Evolutionary conservation across 1,140 invertebrate species (phyloP), one percentile per base, ranked within the genome.

Genomic region (Conus betulinus): DNA sequence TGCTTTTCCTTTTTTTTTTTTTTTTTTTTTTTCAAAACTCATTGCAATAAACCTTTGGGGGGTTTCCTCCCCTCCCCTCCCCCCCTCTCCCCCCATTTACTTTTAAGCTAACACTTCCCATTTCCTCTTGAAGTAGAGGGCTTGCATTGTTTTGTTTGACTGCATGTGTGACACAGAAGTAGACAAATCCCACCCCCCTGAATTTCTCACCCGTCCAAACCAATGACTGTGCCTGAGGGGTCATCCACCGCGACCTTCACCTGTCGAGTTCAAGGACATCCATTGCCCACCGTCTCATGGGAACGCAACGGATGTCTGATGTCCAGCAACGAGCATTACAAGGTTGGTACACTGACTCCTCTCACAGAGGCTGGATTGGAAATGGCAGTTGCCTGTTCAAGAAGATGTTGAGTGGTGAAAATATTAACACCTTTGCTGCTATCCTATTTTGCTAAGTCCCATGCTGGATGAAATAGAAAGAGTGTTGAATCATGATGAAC

Each of bases 251-350:
- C 87, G 23, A 92, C 84, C 17, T 90, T 93, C 39, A 90, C 63
- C 17, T 93, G 92, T 81, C 57, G 90, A 87, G 96, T 99, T 84
- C 97, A 97, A 90, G 99, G 99, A 90, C 97, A 98, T 39, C 99
- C 99, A 1, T 97, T 97, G 84, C 99, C 99, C 0, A 97, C 96
- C 11, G 97, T 99, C 88, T 96, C 97, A 92, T 99, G 99, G 99
- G 97, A 96, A 13, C 98, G 97, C 93, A 97, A 98, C 92, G 96
- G 96, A 23, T 95, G 96, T 78, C 96, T 96, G 88, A 83, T 94
- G 23, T 85, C 90, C 78, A 51, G 83, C 52, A 88, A 89, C 57
- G 67, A 87, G 13, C 92, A 90, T 85, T 91, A 90, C 85, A 90
- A 93, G 92, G 93, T 93, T 82, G 57, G 85, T 89, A 15, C 39